Percentiles rank a stretch among this genome's conserved stretches.
Conservation (phyloP, 1,140 invertebrate genomes). For the Sweltsa coloradensis region DNA sequence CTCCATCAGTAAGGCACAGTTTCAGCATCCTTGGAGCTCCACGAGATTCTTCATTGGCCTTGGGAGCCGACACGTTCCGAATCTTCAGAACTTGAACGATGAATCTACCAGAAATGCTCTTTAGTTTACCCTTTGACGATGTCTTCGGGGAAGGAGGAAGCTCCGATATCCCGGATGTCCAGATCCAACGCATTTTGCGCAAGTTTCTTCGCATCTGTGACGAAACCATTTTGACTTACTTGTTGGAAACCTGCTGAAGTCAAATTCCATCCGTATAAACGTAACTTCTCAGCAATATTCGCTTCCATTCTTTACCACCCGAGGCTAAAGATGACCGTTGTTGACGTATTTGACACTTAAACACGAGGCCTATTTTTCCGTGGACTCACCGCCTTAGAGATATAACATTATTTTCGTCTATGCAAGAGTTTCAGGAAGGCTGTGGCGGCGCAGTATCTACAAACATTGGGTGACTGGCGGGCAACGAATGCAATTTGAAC, state of each 20-base stretch:
- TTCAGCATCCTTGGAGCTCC: conserved; percentile 70
- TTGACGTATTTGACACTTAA: no score
- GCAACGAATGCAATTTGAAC: no score
- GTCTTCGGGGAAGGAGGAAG: conserved; percentile 40
- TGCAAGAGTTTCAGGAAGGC: no score
- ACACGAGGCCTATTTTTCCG: no score
- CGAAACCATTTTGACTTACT: conserved; percentile 49
- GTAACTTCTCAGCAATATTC: no score
- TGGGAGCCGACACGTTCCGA: conserved; percentile 78
- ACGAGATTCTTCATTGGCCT: conserved; percentile 77
- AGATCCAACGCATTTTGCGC: conserved; percentile 55
- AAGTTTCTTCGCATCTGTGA: conserved; percentile 45
- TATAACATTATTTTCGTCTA: no score
- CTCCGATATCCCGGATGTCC: conserved; percentile 67
- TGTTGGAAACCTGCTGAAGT: conserved; percentile 50
- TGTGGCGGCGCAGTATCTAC: no score
- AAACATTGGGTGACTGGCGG: no score
- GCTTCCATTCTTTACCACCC: no score
- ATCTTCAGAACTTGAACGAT: conserved; percentile 81
- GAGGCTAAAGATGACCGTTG: no score
- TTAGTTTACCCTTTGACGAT: conserved; percentile 40
- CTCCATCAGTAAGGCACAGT: conserved; percentile 73
- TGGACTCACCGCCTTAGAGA: no score
- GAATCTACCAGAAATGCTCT: conserved; percentile 46
- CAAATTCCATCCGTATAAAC: no score